Evolutionary conservation across 2,113 vertebrate species (phyloP).

Genomic region (Phyllostomus discolor): DNA sequence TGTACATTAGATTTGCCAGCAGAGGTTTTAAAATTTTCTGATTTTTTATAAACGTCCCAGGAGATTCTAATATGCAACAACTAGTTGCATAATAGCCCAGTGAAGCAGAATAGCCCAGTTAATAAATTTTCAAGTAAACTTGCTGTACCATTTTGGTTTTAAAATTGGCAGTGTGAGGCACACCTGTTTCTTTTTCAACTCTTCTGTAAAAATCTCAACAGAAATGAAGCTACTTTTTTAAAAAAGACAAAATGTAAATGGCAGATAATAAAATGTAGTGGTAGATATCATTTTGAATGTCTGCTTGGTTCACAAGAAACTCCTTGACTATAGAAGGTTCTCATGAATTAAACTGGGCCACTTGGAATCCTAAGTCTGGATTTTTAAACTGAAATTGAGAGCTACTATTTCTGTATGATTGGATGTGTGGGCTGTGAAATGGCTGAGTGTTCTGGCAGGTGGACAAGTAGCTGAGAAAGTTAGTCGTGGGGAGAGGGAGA

Average conservation of each 20-base stretch:
- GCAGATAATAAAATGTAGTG: neutral
- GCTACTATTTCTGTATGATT: neutral
- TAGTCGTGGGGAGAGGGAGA: neutral
- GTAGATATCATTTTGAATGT: neutral
- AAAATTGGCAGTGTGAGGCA: neutral
- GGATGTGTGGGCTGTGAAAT: neutral
- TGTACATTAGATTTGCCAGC: neutral
- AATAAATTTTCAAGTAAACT: neutral
- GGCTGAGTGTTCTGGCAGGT: neutral
- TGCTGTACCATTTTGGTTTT: neutral
- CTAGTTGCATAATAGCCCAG: no score
- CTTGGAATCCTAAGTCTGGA: neutral
- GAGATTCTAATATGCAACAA: neutral
- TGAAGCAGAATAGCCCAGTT: neutral
- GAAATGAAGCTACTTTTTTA: neutral
- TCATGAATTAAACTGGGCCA: neutral
- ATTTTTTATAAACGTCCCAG: neutral
- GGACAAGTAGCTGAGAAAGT: neutral
- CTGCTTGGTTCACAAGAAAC: neutral
- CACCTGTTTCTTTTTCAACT: conserved; percentile 12
- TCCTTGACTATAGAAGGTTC: neutral
- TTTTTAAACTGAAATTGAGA: neutral
- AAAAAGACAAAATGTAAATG: neutral
- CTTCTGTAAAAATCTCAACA: neutral
- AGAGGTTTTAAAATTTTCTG: neutral